Percentiles rank a stretch among this genome's conserved stretches.
These are phyloP conservation scores for Anableps anableps DNA, from an alignment of 2,797 vertebrate species.

Conservation along the genomic window DNA sequence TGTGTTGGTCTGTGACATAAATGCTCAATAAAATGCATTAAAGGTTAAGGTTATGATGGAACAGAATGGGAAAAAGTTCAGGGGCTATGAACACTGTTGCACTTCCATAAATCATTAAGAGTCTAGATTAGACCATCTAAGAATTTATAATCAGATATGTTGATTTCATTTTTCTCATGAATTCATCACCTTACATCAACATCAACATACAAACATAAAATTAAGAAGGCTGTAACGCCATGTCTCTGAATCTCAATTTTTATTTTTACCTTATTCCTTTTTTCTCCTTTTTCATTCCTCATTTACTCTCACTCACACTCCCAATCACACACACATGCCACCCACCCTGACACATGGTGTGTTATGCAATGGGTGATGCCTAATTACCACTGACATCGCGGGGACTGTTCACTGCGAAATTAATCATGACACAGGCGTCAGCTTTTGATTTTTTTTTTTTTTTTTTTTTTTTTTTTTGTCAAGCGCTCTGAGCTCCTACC, in stretches of 20 bases:
- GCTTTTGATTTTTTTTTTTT: conserved; percentile 78
- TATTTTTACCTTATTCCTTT: not conserved
- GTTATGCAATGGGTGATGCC: conserved; percentile 86
- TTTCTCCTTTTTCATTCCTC: conserved; percentile 10
- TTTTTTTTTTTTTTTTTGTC: conserved; percentile 73
- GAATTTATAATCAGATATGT: not conserved
- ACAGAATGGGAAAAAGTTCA: not conserved
- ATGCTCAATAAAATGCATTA: not conserved
- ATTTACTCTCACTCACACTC: conserved; percentile 18
- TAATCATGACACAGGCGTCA: conserved; percentile 84
- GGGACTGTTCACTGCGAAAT: conserved; percentile 85
- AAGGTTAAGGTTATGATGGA: not conserved
- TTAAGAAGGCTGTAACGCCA: conserved; percentile 29
- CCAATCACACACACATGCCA: conserved; percentile 64
- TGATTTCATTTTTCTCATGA: not conserved
- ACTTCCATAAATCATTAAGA: not conserved
- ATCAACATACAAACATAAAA: not conserved
- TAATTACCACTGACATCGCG: conserved; percentile 86
- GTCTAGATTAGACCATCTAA: not conserved
- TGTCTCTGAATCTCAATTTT: conserved; percentile 12
- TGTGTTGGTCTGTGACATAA: not conserved
- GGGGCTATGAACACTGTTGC: too few species aligned
- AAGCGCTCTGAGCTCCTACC: conserved; percentile 72
- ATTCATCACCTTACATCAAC: not conserved
- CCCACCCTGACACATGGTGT: conserved; percentile 83